Conservation (phyloP, 2,797 vertebrate genomes). For the Oophaga sylvatica region DNA sequence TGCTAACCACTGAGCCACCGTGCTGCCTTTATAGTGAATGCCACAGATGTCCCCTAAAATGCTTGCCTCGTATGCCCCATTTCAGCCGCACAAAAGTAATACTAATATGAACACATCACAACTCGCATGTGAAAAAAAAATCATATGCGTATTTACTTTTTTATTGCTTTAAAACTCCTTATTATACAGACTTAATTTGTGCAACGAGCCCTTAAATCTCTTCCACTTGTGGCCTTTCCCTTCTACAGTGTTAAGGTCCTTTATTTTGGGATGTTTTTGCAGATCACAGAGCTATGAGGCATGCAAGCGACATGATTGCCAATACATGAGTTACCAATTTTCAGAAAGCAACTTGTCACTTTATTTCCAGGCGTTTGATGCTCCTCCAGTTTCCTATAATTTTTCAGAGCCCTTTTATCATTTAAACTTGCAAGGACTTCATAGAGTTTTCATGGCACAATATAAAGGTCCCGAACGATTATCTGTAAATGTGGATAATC, state of each 20-base stretch:
- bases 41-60: not conserved
- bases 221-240: not conserved
- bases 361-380: slow-evolving; percentile 35
- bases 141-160: not conserved
- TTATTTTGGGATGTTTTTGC: slow-evolving; percentile 1
- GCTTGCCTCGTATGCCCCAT: not conserved
- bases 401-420: slow-evolving; percentile 29
- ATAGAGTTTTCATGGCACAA: slow-evolving; percentile 27
- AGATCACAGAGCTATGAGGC: slow-evolving; percentile 2
- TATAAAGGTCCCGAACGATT: slow-evolving; percentile 18
- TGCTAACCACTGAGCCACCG: too few relatives aligned
- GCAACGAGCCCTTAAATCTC: not conserved
- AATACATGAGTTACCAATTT: slow-evolving; percentile 40
- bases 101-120: not conserved
- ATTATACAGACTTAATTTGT: not conserved
- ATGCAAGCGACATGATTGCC: slow-evolving; percentile 9
- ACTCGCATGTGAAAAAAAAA: not conserved
- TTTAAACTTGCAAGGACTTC: slow-evolving; percentile 20
- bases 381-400: slow-evolving; percentile 29
- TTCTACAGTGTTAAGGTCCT: not conserved
- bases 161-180: not conserved
- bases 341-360: slow-evolving; percentile 27
- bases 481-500: slow-evolving; percentile 33
- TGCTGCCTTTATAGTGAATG: not conserved
- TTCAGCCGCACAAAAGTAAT: not conserved